A percentile compares a stretch with the other conserved stretches of the same genome.
phyloP scores from a whole-genome alignment of 2,888 invertebrate genomes.

The Dryobota labecula region DNA sequence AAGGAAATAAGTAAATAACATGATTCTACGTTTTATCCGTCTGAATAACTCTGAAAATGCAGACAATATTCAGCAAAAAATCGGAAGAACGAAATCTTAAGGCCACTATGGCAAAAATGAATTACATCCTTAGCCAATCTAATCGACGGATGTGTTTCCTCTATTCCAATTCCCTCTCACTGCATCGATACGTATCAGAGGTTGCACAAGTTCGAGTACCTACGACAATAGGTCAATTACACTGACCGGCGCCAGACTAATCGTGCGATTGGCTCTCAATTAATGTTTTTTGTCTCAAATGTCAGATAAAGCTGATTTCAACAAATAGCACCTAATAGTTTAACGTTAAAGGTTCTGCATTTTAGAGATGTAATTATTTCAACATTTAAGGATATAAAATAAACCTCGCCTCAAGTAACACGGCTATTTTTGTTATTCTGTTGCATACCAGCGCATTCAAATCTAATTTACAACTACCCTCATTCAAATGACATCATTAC shows the following conservation, averaged over 20 bases:
- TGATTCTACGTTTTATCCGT: not conserved
- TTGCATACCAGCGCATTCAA: constrained; percentile 69
- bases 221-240: constrained; percentile 56
- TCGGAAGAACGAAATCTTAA: not conserved
- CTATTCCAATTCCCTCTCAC: constrained; percentile 20
- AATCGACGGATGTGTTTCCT: constrained; percentile 45
- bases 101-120: not conserved
- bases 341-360: constrained; percentile 39
- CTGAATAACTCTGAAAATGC: not conserved
- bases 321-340: constrained; percentile 34
- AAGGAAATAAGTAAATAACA: not conserved
- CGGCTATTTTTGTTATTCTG: constrained; percentile 63
- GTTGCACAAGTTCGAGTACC: constrained; percentile 46
- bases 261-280: constrained; percentile 36
- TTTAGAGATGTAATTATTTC: constrained; percentile 28
- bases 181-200: constrained; percentile 24
- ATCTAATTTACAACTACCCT: constrained; percentile 78
- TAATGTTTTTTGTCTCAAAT: constrained; percentile 59
- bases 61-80: not conserved
- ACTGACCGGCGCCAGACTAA: constrained; percentile 52
- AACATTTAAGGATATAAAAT: constrained; percentile 48
- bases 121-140: not conserved
- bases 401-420: constrained; percentile 40
- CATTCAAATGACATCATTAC: constrained; percentile 81
- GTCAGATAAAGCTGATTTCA: constrained; percentile 47